A percentile compares a stretch with the other conserved stretches of the same genome.
Conservation (phyloP, 2,797 vertebrate species). For the Anisognathus igniventris region DNA sequence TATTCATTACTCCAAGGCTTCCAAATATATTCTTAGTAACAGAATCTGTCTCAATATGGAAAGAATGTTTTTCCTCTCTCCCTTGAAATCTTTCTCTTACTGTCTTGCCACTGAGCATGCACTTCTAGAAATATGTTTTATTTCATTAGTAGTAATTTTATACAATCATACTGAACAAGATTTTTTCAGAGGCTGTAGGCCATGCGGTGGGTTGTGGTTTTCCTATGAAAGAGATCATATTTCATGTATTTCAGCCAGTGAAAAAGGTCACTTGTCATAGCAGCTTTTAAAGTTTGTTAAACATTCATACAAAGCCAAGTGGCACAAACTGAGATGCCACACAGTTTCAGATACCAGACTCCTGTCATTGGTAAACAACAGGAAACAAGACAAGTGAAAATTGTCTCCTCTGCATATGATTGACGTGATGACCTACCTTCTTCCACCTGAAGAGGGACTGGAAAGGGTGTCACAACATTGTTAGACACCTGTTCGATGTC, state of each 20-base stretch:
- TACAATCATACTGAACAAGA: neutral
- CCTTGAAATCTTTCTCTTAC: neutral
- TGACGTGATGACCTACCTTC: constrained; percentile 37
- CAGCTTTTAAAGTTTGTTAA: neutral
- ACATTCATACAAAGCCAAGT: neutral
- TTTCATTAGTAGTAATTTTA: neutral
- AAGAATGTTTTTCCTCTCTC: neutral
- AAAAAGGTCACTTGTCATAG: neutral
- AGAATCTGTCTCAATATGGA: neutral
- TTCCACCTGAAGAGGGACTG: neutral
- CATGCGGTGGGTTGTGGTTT: neutral
- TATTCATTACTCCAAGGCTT: neutral
- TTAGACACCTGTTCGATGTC: neutral
- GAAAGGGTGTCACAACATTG: neutral
- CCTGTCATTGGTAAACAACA: constrained; percentile 22
- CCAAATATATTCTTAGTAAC: neutral
- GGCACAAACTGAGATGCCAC: neutral
- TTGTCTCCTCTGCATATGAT: neutral
- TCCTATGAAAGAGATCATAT: neutral
- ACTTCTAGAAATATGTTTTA: neutral
- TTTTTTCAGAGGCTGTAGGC: neutral
- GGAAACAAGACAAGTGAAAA: constrained; percentile 17
- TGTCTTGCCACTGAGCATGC: neutral
- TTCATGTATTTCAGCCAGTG: neutral
- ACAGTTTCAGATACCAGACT: neutral